phyloP scores from a whole-genome alignment of 2,113 vertebrate genomes.

The Paraplagusia blochii region DNA sequence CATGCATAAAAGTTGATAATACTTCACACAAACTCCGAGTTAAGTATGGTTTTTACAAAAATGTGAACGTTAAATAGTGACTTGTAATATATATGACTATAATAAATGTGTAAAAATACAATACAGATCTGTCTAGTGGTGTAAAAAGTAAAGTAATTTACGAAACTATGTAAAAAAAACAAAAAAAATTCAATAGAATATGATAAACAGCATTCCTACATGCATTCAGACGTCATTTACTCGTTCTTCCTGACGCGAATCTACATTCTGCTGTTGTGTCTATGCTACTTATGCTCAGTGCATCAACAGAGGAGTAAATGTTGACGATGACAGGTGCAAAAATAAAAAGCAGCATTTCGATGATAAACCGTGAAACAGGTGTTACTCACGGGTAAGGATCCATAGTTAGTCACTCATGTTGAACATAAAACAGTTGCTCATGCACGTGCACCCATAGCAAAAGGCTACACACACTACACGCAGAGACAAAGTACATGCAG shows the following conservation, averaged over 20 bases:
- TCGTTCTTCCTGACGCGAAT: conserved; percentile 49
- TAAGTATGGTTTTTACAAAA: conserved; percentile 13
- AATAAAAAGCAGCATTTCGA: conserved; percentile 30
- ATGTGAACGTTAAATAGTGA: conserved; percentile 3
- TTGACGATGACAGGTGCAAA: conserved; percentile 34
- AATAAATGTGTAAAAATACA: conserved; percentile 6
- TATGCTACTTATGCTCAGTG: conserved; percentile 54
- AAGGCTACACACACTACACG: conserved; percentile 32
- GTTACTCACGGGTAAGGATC: conserved; percentile 55
- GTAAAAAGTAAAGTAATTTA: conserved; percentile 39
- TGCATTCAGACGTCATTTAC: conserved; percentile 50
- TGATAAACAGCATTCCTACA: conserved; percentile 41
- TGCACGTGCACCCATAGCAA: conserved; percentile 39
- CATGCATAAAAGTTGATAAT: too few species aligned
- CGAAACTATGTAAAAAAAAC: conserved; percentile 20
- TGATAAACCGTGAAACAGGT: conserved; percentile 27
- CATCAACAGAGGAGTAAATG: conserved; percentile 39
- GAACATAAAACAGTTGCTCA: conserved; percentile 43
- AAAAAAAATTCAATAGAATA: conserved; percentile 44
- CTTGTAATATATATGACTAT: too few species aligned
- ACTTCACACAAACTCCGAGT: too few species aligned
- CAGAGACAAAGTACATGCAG: conserved; percentile 46
- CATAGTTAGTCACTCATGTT: conserved; percentile 57
- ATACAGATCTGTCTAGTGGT: conserved; percentile 35
- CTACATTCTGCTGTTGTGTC: conserved; percentile 44